Evolutionary conservation across 1,140 invertebrate genomes (phyloP), one percentile per base, ranked within the genome.

Genomic region (Apis mellifera): DNA sequence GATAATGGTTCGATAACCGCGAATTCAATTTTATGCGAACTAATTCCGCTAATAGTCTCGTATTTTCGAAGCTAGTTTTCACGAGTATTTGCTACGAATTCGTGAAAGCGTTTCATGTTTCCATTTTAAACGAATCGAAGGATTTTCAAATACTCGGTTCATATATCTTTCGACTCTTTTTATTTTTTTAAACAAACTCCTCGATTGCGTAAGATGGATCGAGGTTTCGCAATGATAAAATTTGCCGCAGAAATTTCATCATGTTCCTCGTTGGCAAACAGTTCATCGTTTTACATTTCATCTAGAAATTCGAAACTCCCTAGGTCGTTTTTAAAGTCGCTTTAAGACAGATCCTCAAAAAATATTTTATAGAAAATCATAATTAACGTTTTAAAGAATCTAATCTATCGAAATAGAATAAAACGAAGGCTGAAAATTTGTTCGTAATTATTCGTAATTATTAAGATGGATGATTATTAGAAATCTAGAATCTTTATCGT

Each of bases 11-110:
- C 55, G 54, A 73, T 59, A 73, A n/a, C 21, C 71, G 9, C 19
- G 32, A 73, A 60, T 74, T 74, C 57, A 13, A 60, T 74, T 74
- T 60, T 74, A 23, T 60, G 71, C 71, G 26, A n/a, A 21, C 71
- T 23, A 57, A 42, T 42, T 60, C 55, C 12, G 9, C 32, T 59
- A 73, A 26, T 48, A 73, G 9, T 52, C 9, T 42, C 21, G 48
- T 15, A n/a, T 23, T 50, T 50, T 69, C 19, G 13, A 23, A 50
- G 48, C 4, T 15, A 11, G 21, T 48, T 57, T 57, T 23, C 17
- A 72, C 54, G 17, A 32, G 52, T 32, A 50, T 69, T 72, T 42
- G 19, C 54, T 5, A 19, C 17, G 54, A 21, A 57, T 21, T 54
- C n/a, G 54, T 72, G 70, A 32, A 72, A 72, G 50, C 70, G 23